Evolutionary conservation across 53 echinoderm and acorn worm species (phyloP), one percentile per base, ranked within the genome.

Genomic region (Apostichopus leukothele): DNA sequence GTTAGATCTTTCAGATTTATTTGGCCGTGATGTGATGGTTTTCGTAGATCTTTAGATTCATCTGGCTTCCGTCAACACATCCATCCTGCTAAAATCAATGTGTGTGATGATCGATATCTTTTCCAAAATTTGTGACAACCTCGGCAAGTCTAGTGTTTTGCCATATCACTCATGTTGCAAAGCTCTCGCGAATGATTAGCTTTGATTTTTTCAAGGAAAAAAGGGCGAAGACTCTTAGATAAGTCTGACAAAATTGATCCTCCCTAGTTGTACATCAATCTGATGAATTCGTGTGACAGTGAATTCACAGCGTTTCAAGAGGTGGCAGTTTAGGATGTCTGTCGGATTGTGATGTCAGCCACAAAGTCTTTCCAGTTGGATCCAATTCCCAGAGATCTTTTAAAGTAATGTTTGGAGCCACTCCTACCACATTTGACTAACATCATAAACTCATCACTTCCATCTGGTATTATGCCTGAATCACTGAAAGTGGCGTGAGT

Each of bases 321-420:
- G 16, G 52, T 9, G 51, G 5, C 80, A 10, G 54, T 53, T 10
- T 53, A 53, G 2, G 55, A 79, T 18, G 55, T 79, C 7, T 5
- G 80, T 16, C 55, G 51, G 1, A 53, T 79, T 53, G 55, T 79
- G 13, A 79, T 19, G 16, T 79, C 80, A 16, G 16, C 80, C 39
- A 79, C 55, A 3, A 79, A 79, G 14, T 80, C 81, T 13, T 80
- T 18, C n/a, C 57, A 54, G 54, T 18, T 80, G 81, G 81, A 80
- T 52, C 81, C 81, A 55, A 55, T 80, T 20, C 81, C 81, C 7
- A 79, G 0, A n/a, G 52, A 79, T 53, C 80, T 79, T 52, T 16
- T 79, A 0, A 79, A 79, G 54, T 4, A 52, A 55, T 80, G 81
- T 55, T 55, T 80, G 1, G 55, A 80, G 14, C 57, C 81, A 5